Conservation (phyloP, 1,140 invertebrate genomes). For the Drosophila gunungcola region DNA sequence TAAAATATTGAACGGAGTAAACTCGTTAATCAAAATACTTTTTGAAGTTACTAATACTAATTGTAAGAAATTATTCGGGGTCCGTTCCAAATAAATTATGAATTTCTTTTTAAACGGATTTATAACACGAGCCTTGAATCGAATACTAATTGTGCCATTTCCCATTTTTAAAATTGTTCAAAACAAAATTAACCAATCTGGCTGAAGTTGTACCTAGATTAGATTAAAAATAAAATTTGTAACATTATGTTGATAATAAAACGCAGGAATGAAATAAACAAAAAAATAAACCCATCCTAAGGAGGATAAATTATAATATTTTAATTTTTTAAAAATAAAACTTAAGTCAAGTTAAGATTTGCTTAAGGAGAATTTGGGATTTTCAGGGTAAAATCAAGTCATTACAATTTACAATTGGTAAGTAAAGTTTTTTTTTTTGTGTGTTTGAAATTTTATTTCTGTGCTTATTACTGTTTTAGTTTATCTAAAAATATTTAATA, state of each 20-base stretch:
- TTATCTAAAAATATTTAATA: too few species aligned
- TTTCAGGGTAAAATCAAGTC: too few species aligned
- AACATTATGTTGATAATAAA: slow-evolving; percentile 47
- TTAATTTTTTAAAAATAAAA: too few species aligned
- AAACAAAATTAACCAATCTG: slow-evolving; percentile 45
- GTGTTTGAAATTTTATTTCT: too few species aligned
- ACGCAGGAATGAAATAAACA: slow-evolving; percentile 44
- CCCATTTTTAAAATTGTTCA: slow-evolving; percentile 48
- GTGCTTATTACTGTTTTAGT: too few species aligned
- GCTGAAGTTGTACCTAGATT: slow-evolving; percentile 51
- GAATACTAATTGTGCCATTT: slow-evolving; percentile 53
- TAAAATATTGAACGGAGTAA: slow-evolving; percentile 8
- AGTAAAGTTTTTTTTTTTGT: too few species aligned
- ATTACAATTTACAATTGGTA: too few species aligned
- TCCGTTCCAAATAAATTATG: slow-evolving; percentile 18
- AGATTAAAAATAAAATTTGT: slow-evolving; percentile 49
- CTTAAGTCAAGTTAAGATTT: too few species aligned
- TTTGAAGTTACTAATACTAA: slow-evolving; percentile 36
- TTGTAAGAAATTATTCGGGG: slow-evolving; percentile 29
- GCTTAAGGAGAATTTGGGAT: too few species aligned
- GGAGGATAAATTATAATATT: background rate
- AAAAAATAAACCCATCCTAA: slow-evolving; percentile 6
- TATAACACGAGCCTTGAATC: slow-evolving; percentile 43
- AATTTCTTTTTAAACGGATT: slow-evolving; percentile 37
- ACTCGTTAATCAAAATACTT: slow-evolving; percentile 30